Conservation (phyloP, 1,140 invertebrate species). For the Drosophila insularis region DNA sequence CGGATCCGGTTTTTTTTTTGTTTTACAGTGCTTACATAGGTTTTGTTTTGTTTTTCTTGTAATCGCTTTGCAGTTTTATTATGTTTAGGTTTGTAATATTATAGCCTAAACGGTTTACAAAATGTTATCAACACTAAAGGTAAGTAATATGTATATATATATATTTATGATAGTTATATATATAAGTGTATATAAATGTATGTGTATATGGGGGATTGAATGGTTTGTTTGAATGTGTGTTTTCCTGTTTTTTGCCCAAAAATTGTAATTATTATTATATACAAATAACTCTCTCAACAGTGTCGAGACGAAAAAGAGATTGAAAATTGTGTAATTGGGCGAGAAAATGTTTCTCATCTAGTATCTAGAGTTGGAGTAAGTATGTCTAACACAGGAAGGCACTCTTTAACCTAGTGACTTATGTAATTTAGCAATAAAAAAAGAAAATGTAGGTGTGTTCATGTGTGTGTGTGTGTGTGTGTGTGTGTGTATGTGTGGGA, state of each 20-base stretch:
- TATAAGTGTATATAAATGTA: background rate
- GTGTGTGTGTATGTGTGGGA: background rate
- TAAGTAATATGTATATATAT: constrained; percentile 1
- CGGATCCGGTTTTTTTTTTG: too few species aligned
- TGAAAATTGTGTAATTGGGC: background rate
- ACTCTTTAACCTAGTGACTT: constrained; percentile 69
- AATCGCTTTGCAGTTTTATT: constrained; percentile 35
- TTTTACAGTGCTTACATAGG: constrained; percentile 11
- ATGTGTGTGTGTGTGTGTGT: constrained; percentile 6
- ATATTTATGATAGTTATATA: background rate
- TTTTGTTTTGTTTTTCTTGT: constrained; percentile 21
- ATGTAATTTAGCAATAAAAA: constrained; percentile 54
- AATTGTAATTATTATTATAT: constrained; percentile 1
- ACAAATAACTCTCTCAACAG: background rate
- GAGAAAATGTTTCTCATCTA: background rate
- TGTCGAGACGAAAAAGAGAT: background rate
- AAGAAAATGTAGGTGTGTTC: background rate
- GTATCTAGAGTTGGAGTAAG: constrained; percentile 25
- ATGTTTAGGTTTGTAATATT: constrained; percentile 21
- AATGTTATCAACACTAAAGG: constrained; percentile 4
- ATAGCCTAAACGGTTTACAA: constrained; percentile 11
- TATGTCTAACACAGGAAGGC: constrained; percentile 51
- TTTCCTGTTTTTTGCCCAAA: constrained; percentile 7
- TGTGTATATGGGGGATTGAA: background rate
- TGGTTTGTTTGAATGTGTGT: background rate